Evolutionary conservation across 2,888 invertebrate species (phyloP).

Genomic region (Hoplodrina ambigua): DNA sequence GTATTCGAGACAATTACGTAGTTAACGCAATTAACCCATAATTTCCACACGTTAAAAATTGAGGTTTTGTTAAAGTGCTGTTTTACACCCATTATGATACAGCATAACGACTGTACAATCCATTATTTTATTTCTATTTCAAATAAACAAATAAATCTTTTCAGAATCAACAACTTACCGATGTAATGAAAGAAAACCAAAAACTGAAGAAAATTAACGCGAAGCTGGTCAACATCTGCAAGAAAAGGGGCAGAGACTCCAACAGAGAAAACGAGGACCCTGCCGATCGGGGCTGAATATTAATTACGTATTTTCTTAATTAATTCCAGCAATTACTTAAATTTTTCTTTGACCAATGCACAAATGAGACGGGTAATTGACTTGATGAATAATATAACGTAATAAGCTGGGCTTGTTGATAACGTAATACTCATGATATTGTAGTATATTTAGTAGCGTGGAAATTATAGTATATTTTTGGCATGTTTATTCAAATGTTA

Average conservation of each 20-base stretch:
- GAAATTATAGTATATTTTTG: constrained; percentile 32
- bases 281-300: constrained; percentile 66
- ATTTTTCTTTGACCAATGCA: constrained; percentile 42
- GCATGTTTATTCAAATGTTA: constrained; percentile 23
- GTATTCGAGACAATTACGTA: no score
- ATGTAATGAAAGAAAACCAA: constrained; percentile 86
- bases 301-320: constrained; percentile 12
- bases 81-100: no score
- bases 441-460: constrained; percentile 23
- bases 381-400: constrained; percentile 25
- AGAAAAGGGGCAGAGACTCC: constrained; percentile 81
- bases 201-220: constrained; percentile 87
- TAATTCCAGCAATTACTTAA: constrained; percentile 23
- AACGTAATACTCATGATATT: constrained; percentile 54
- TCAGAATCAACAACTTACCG: constrained; percentile 87
- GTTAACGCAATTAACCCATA: no score
- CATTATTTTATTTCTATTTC: no score
- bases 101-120: no score
- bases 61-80: no score
- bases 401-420: constrained; percentile 60
- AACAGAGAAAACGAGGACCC: constrained; percentile 82
- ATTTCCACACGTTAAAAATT: no score
- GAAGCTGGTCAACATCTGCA: constrained; percentile 84
- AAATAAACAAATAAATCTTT: constrained; percentile 20
- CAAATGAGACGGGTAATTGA: constrained; percentile 42